Conservation (phyloP, 92 coral and sea anemone genomes). For the Virgularia gustaviana region DNA sequence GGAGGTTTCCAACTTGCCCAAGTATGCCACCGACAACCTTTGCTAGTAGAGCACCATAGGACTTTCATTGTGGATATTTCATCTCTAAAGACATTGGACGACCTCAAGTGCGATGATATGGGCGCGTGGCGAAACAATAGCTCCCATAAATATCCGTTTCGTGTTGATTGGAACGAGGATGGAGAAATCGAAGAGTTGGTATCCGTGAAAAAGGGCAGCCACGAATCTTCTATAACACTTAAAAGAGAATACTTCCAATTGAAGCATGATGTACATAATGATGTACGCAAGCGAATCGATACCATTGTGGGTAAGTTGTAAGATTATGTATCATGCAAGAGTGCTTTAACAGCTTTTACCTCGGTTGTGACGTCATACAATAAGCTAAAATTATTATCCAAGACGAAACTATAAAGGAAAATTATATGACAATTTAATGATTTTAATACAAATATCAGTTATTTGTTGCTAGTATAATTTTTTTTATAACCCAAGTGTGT, state of each 20-base stretch:
- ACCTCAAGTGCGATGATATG: slow-evolving; percentile 28
- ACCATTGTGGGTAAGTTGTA: slow-evolving; percentile 22
- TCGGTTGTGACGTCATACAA: too few relatives aligned
- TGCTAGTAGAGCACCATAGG: slow-evolving; percentile 1
- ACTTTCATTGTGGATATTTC: slow-evolving; percentile 13
- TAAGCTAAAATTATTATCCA: too few relatives aligned
- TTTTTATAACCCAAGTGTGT: too few relatives aligned
- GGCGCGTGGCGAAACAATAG: slow-evolving; percentile 23
- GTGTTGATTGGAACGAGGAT: slow-evolving; percentile 2
- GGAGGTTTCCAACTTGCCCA: neutral
- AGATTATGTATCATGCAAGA: too few relatives aligned
- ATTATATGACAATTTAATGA: too few relatives aligned
- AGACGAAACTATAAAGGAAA: too few relatives aligned
- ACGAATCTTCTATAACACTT: neutral
- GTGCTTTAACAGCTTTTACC: too few relatives aligned
- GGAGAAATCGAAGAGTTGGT: neutral
- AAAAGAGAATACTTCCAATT: slow-evolving; percentile 15
- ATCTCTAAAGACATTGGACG: slow-evolving; percentile 7
- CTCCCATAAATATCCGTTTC: slow-evolving; percentile 2
- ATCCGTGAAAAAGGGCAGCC: neutral
- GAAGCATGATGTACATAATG: neutral
- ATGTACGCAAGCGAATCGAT: slow-evolving; percentile 26
- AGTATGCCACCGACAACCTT: slow-evolving; percentile 33
- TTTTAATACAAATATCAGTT: too few relatives aligned
- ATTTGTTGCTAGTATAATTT: too few relatives aligned